Evolutionary conservation across 2,888 invertebrate species (phyloP).

Genomic region (Gandaritis pyraliata): DNA sequence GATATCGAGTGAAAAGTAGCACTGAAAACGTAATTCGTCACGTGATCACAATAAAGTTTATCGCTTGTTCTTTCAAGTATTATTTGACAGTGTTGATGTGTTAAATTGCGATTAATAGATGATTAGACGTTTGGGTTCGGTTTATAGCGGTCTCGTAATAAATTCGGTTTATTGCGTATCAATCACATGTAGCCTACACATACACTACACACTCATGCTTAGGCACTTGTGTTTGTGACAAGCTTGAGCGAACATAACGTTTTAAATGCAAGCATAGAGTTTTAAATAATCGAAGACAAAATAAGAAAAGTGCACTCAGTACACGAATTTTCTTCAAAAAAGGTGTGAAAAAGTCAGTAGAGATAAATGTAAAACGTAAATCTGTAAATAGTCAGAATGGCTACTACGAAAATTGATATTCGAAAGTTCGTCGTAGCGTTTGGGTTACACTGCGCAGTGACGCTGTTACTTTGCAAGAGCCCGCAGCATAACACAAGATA

Average conservation of each 20-base stretch:
- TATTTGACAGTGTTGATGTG: slow-evolving; percentile 78
- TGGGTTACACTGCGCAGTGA: too few species aligned
- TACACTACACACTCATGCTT: slow-evolving; percentile 37
- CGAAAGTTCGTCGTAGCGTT: too few species aligned
- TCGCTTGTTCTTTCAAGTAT: slow-evolving; percentile 74
- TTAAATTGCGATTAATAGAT: slow-evolving; percentile 80
- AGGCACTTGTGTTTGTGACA: slow-evolving; percentile 18
- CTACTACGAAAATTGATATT: too few species aligned
- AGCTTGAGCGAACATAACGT: slow-evolving; percentile 4
- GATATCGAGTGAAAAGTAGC: slow-evolving; percentile 1
- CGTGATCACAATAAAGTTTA: slow-evolving; percentile 67
- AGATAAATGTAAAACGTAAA: too few species aligned
- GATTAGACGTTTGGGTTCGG: slow-evolving; percentile 72
- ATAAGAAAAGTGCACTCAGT: too few species aligned
- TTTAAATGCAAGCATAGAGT: slow-evolving; percentile 30
- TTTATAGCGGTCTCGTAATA: slow-evolving; percentile 75
- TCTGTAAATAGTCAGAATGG: too few species aligned
- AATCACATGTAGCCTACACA: slow-evolving; percentile 54
- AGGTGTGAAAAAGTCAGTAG: too few species aligned
- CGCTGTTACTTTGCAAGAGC: too few species aligned
- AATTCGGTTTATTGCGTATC: slow-evolving; percentile 78
- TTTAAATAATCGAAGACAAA: too few species aligned
- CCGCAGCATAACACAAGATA: too few species aligned
- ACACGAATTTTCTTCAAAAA: too few species aligned
- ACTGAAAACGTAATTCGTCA: slow-evolving; percentile 37